Evolutionary conservation across 2,113 vertebrate genomes (phyloP).

Genomic region (Dascyllus trimaculatus): DNA sequence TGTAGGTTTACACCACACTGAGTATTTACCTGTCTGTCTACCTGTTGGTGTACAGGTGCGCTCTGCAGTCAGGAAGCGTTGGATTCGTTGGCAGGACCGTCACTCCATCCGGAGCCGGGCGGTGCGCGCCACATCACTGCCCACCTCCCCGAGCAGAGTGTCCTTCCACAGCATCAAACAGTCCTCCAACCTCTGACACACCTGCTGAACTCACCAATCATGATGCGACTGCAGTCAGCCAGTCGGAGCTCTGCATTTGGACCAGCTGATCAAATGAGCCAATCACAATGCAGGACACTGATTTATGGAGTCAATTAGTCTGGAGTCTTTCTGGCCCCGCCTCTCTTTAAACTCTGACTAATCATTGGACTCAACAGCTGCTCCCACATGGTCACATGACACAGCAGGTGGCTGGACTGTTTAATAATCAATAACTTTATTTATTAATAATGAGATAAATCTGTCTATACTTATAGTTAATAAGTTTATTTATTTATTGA

Average conservation of each 20-base stretch:
- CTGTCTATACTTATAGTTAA: background rate
- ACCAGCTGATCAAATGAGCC: background rate
- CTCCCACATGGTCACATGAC: conserved; percentile 2
- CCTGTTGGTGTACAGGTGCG: conserved; percentile 40
- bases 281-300: background rate
- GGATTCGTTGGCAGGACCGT: conserved; percentile 67
- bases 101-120: conserved; percentile 58
- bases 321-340: background rate
- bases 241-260: background rate
- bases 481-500: background rate
- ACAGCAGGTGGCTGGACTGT: background rate
- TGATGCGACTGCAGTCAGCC: background rate
- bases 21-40: background rate
- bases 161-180: conserved; percentile 73
- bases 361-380: conserved; percentile 15
- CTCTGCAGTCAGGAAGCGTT: conserved; percentile 59
- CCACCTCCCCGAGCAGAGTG: conserved; percentile 59
- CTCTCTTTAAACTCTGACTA: background rate
- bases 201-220: background rate
- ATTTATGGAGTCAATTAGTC: background rate
- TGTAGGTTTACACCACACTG: background rate
- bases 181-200: conserved; percentile 56
- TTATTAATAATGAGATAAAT: too few relatives aligned
- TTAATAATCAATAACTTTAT: background rate
- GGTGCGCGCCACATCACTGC: conserved; percentile 52